Evolutionary conservation across 2,113 vertebrate species (phyloP), one percentile per base, ranked within the genome.

Genomic region (Chionomys nivalis): DNA sequence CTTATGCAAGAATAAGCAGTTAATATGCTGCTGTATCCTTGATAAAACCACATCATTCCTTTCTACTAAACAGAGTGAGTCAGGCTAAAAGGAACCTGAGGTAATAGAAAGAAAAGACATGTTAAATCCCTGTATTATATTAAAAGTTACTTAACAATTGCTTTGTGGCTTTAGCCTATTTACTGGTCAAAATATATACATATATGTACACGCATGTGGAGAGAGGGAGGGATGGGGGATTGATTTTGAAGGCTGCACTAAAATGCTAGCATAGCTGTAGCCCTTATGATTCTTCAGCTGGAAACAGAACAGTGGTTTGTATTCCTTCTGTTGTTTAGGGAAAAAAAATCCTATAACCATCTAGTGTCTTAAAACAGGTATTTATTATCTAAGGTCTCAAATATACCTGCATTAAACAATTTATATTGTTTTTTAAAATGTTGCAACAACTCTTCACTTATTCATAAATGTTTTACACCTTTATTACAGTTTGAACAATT

Each of bases 231-330:
- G 19, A 19, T 58, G 11, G 72, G 24, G 87, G 24, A 49, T 11
- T 73, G 24, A 14, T 36, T 16, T 36, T 61, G 70, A 94, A 76
- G 90, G 39, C 1, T 78, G 16, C 89, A 96, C 68, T 87, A 92
- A 90, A 97, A 87, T 97, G 88, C 82, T 96, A 94, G 73, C 31
- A 55, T 86, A 93, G 90, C 89, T 63, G 1, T 98, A 98, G 98
- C 98, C 98, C 98, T 98, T 98, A 93, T 96, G 95, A 89, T 89
- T 92, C 47, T 23, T 96, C n/a, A 93, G 94, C 83, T 94, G 78
- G 73, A 90, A 89, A 83, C 89, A 92, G 91, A 91, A 26, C 90
- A 31, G 49, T 94, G 79, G 14, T 93, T 96, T 92, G 14, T 91
- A 95, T 58, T 97, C 89, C 9, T 96, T 65, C 89, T 97, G 58